Conservation (phyloP, 2,888 invertebrate species). For the Ornithoptera priamus region DNA sequence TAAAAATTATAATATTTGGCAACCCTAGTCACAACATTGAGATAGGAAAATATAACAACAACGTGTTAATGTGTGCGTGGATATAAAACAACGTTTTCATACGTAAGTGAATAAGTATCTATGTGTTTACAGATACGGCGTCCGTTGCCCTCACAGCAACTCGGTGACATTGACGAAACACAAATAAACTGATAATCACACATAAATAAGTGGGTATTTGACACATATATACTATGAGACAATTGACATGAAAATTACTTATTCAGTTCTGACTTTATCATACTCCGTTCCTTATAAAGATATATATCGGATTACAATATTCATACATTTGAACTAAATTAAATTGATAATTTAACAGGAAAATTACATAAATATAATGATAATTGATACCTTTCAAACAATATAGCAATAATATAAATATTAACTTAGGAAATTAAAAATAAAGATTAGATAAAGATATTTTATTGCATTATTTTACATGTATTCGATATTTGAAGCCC, state of each 20-base stretch:
- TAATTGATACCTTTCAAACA: not conserved
- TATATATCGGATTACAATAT: not conserved
- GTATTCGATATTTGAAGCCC: too few relatives aligned
- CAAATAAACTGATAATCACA: conserved; percentile 72
- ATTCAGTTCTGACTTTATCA: conserved; percentile 12
- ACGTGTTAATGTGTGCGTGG: conserved; percentile 33
- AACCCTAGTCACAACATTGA: conserved; percentile 36
- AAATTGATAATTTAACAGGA: not conserved
- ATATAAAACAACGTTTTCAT: conserved; percentile 36
- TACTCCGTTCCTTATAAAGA: not conserved
- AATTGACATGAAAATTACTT: conserved; percentile 15
- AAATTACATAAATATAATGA: not conserved
- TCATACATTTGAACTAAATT: not conserved
- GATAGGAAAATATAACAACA: conserved; percentile 48
- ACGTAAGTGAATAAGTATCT: conserved; percentile 47
- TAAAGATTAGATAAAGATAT: too few relatives aligned
- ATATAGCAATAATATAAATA: not conserved
- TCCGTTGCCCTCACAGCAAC: conserved; percentile 75
- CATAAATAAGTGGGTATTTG: conserved; percentile 59
- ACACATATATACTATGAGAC: conserved; percentile 31
- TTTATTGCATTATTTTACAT: too few relatives aligned
- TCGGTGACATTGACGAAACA: conserved; percentile 77
- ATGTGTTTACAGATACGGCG: conserved; percentile 67
- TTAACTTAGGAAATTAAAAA: not conserved
- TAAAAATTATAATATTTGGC: conserved; percentile 19